phyloP scores from a whole-genome alignment of 2,888 invertebrate genomes.

The Antheraea assamensis region DNA sequence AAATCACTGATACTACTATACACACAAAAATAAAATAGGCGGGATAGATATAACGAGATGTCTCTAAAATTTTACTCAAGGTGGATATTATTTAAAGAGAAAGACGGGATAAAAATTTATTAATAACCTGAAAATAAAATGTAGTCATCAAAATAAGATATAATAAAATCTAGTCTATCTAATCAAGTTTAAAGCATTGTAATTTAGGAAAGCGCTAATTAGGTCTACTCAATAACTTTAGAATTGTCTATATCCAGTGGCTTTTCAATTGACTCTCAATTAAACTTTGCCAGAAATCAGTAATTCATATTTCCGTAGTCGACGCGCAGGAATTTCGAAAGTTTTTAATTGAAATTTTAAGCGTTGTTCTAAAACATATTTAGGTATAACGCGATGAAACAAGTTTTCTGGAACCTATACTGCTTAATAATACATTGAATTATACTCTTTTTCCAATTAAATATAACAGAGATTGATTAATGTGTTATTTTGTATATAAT shows the following conservation, averaged over 20 bases:
- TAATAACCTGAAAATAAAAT: too few species aligned
- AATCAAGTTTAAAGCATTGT: not conserved
- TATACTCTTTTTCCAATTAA: not conserved
- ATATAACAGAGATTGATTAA: not conserved
- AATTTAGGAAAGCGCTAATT: not conserved
- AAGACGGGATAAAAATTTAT: too few species aligned
- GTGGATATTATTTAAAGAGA: too few species aligned
- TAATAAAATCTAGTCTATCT: too few species aligned
- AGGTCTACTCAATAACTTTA: not conserved
- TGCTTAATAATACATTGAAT: not conserved
- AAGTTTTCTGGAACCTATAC: not conserved
- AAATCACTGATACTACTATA: too few species aligned
- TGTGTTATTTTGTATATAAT: too few species aligned
- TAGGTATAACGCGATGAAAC: not conserved
- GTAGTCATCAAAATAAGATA: too few species aligned
- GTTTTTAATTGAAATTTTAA: constrained; percentile 10
- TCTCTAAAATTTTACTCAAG: too few species aligned
- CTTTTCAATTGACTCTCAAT: not conserved
- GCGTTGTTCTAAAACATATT: not conserved
- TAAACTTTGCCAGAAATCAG: not conserved
- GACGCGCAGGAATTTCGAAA: not conserved
- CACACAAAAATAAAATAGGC: too few species aligned
- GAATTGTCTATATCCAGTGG: not conserved
- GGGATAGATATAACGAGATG: too few species aligned
- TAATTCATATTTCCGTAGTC: not conserved